Conservation (phyloP, 2,888 invertebrate species). For the Pseudoips prasinana region DNA sequence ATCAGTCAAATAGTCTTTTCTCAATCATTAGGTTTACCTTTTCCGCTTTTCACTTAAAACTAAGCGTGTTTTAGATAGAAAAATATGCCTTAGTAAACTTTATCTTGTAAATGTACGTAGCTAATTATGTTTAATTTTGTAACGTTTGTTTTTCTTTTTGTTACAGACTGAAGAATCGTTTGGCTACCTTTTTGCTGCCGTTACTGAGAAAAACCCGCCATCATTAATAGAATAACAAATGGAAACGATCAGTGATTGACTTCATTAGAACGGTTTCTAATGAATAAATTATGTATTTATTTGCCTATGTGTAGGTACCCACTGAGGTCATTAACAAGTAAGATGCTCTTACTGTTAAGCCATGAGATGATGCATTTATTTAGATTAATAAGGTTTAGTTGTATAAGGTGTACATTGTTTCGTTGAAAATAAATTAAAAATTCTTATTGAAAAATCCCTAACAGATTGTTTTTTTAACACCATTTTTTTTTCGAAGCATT, state of each 20-base stretch:
- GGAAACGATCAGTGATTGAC: slow-evolving; percentile 8
- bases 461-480: slow-evolving; percentile 17
- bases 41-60: too few relatives aligned
- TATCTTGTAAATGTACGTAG: too few relatives aligned
- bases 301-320: background rate
- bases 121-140: too few relatives aligned
- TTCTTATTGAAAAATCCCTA: slow-evolving; percentile 79
- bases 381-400: slow-evolving; percentile 41
- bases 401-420: slow-evolving; percentile 62
- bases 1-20: too few relatives aligned
- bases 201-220: slow-evolving; percentile 70
- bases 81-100: too few relatives aligned
- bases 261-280: background rate
- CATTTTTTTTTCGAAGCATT: too few relatives aligned
- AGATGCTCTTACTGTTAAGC: slow-evolving; percentile 10
- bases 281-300: background rate
- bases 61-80: too few relatives aligned
- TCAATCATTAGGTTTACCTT: too few relatives aligned
- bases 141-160: too few relatives aligned
- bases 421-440: slow-evolving; percentile 75
- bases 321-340: background rate
- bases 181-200: slow-evolving; percentile 78
- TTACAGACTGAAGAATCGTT: slow-evolving; percentile 75
- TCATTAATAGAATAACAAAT: slow-evolving; percentile 38
- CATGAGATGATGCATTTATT: slow-evolving; percentile 71